Percentiles rank a stretch among this genome's conserved stretches.
These are phyloP conservation scores for Hermaeophaga mercurialis DNA, from an alignment of 2,888 invertebrate species.

Conservation along the genomic window DNA sequence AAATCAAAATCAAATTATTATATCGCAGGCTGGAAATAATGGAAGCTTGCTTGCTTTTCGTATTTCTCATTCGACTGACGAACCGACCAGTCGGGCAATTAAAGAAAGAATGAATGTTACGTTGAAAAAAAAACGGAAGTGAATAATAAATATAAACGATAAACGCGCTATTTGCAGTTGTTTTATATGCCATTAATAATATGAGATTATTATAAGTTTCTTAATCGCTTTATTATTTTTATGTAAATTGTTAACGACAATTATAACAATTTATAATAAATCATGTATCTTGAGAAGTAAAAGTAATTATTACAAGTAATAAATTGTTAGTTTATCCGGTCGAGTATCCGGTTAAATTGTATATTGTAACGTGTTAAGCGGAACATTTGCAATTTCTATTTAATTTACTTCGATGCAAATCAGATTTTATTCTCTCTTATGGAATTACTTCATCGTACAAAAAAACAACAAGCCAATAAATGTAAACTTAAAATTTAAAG, in stretches of 20 bases:
- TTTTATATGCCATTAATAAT: constrained; percentile 23
- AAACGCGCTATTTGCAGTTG: constrained; percentile 3
- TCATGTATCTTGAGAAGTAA: background rate
- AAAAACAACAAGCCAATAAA: no score
- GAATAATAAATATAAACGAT: constrained; percentile 10
- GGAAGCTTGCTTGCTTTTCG: no score
- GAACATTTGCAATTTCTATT: background rate
- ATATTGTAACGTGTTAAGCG: background rate
- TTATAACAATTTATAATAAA: constrained; percentile 2
- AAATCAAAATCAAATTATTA: no score
- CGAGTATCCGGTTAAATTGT: background rate
- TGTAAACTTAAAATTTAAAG: no score
- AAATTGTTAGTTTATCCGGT: constrained; percentile 3
- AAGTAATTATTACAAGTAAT: constrained; percentile 15
- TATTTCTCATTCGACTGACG: no score
- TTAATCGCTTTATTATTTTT: constrained; percentile 19
- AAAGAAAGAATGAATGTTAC: background rate
- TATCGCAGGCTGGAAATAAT: no score
- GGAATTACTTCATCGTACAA: no score
- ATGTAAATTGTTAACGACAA: constrained; percentile 9
- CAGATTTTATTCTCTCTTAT: no score
- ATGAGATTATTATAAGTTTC: constrained; percentile 15
- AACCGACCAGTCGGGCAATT: no score
- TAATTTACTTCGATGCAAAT: no score
- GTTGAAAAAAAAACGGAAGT: constrained; percentile 7